A percentile compares a stretch with the other conserved stretches of the same genome.
These are phyloP conservation scores for Agapetus fuscipes DNA, from an alignment of 2,888 invertebrate species.

Conservation along the genomic window DNA sequence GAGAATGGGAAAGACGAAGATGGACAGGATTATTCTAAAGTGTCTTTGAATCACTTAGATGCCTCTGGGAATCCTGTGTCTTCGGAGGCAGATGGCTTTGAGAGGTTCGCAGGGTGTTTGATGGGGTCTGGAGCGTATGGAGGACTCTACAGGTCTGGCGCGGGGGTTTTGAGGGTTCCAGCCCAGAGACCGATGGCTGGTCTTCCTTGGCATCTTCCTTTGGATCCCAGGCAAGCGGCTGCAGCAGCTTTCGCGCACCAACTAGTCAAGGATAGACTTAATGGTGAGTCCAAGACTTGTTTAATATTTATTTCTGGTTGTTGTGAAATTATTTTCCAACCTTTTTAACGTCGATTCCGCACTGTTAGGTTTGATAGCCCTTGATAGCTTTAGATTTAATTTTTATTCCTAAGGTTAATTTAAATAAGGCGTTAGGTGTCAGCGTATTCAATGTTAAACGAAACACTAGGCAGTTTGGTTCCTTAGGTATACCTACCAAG, in stretches of 20 bases:
- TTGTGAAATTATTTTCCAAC: too few species aligned
- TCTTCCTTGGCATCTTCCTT: conserved; percentile 44
- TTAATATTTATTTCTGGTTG: too few species aligned
- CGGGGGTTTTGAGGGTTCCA: conserved; percentile 71
- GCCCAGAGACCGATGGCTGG: conserved; percentile 58
- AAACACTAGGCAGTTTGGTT: too few species aligned
- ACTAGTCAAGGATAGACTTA: conserved; percentile 73
- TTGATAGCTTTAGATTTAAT: too few species aligned
- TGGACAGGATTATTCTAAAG: too few species aligned
- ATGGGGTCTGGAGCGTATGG: conserved; percentile 37
- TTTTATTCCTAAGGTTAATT: too few species aligned
- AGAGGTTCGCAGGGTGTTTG: conserved; percentile 23
- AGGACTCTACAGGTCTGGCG: conserved; percentile 31
- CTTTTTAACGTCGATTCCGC: too few species aligned
- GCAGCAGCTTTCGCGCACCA: conserved; percentile 70
- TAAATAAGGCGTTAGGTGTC: too few species aligned
- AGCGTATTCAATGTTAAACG: too few species aligned
- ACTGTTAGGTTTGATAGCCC: too few species aligned
- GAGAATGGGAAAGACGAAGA: conserved; percentile 37
- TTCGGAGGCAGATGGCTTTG: conserved; percentile 26
- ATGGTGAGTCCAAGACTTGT: conserved; percentile 67
- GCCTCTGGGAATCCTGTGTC: conserved; percentile 24
- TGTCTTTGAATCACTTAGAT: conserved; percentile 16
- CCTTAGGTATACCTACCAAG: too few species aligned
- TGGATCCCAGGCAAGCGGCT: conserved; percentile 54